Evolutionary conservation across 2,888 invertebrate genomes (phyloP), one percentile per base, ranked within the genome.

Genomic region (Diaperis boleti): DNA sequence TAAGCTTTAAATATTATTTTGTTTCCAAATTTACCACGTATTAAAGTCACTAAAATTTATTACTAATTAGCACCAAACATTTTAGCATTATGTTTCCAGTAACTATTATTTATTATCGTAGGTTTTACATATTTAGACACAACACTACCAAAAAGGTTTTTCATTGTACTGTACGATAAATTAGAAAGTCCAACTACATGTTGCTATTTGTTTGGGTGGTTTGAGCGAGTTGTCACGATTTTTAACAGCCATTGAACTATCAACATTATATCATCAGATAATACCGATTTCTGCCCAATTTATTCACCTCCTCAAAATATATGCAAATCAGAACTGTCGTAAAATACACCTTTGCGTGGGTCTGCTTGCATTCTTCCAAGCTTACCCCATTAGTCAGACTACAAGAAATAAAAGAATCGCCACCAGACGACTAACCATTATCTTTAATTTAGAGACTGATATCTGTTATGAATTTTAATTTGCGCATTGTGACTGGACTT

Each of bases 401-500:
- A 20, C 22, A 20, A 39, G 7, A 10, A 7, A 20, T 41, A 39
- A 18, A 50, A 35, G 20, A 52, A 49, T 49, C 26, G 52, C 54
- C 54, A 41, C 17, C 45, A 56, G 45, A 56, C 45, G 33, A 22
- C 18, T 17, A 20, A 17, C 33, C 26, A 45, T 45, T 17, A 11
- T 20, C 18, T 17, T 33, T 20, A 18, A 18, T 56, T 29, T 10
- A 45, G 18, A 17, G 22, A 22, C 41, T 33, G 20, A 3, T 41
- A 14, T 1, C 22, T 18, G 61, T 31, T 8, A 26, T n/a, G 62
- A 62, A 62, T 62, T 49, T 14, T 47, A 62, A 62, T 62, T 42
- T 11, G 3, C 22, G 14, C 41, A 49, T 49, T 62, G 57, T 63
- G 56, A 45, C 55, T 26, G 4, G 61, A 45, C 62, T 67, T 64